Conservation (phyloP, 2,113 vertebrate genomes). For the Capricornis sumatraensis region DNA sequence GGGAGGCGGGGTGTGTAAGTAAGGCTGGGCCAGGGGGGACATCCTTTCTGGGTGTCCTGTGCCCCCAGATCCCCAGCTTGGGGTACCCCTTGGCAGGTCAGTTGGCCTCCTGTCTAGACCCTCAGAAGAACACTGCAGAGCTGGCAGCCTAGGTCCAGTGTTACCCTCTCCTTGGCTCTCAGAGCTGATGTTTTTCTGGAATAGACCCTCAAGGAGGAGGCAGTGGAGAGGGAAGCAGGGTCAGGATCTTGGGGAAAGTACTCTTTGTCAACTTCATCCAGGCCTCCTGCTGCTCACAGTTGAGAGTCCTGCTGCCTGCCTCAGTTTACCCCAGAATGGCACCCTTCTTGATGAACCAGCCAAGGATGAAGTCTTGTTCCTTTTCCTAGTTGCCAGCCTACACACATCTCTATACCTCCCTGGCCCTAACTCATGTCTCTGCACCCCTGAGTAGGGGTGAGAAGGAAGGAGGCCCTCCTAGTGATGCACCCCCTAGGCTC, state of each 20-base stretch:
- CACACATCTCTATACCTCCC: neutral
- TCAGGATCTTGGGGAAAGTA: neutral
- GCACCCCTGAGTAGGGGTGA: neutral
- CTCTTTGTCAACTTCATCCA: neutral
- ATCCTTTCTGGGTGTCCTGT: neutral
- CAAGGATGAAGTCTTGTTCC: neutral
- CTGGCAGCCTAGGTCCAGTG: neutral
- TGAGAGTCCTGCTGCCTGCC: neutral
- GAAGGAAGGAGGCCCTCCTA: neutral
- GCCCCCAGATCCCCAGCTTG: neutral
- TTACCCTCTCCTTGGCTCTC: neutral
- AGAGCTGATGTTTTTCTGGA: conserved; percentile 23
- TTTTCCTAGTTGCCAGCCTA: neutral
- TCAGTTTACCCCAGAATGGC: neutral
- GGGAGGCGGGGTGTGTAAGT: neutral
- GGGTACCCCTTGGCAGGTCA: neutral
- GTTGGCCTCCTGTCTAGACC: neutral
- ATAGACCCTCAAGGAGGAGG: conserved; percentile 18
- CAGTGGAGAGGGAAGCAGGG: neutral
- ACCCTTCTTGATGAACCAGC: neutral
- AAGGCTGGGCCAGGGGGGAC: neutral
- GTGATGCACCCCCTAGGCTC: neutral
- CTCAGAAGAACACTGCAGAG: neutral
- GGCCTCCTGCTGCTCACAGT: neutral
- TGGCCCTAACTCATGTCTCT: neutral